Conservation (phyloP, 2,888 invertebrate species). For the Troilus luridus region DNA sequence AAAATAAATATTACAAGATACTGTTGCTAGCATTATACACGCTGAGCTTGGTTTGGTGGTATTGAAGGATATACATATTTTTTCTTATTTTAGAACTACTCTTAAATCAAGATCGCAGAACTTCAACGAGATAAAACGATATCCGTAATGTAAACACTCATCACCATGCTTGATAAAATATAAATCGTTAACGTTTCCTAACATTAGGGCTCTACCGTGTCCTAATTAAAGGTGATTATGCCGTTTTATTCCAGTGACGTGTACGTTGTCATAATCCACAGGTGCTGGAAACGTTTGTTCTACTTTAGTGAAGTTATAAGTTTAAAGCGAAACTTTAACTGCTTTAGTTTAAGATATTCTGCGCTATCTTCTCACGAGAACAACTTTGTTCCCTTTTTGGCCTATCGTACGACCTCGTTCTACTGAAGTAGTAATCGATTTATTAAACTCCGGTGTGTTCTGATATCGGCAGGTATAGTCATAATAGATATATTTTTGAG, state of each 20-base stretch:
- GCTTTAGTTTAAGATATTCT: constrained; percentile 46
- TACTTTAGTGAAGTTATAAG: constrained; percentile 42
- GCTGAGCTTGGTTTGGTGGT: no score
- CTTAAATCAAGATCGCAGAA: no score
- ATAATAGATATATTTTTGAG: no score
- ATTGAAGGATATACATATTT: no score
- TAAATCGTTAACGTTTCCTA: neutral
- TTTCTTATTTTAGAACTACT: no score
- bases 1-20: no score
- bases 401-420: neutral
- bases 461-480: no score
- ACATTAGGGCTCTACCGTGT: neutral
- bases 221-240: constrained; percentile 13
- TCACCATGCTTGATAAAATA: neutral
- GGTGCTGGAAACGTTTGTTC: constrained; percentile 49
- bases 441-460: neutral
- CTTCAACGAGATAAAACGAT: neutral
- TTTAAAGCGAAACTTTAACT: constrained; percentile 45
- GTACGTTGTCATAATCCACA: constrained; percentile 34
- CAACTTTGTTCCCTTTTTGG: neutral
- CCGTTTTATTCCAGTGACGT: constrained; percentile 22
- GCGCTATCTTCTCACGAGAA: constrained; percentile 1
- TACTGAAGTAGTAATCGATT: neutral
- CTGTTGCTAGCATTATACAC: no score
- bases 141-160: neutral